phyloP scores from a whole-genome alignment of 2,888 invertebrate species.

The Rotaria macrura region DNA sequence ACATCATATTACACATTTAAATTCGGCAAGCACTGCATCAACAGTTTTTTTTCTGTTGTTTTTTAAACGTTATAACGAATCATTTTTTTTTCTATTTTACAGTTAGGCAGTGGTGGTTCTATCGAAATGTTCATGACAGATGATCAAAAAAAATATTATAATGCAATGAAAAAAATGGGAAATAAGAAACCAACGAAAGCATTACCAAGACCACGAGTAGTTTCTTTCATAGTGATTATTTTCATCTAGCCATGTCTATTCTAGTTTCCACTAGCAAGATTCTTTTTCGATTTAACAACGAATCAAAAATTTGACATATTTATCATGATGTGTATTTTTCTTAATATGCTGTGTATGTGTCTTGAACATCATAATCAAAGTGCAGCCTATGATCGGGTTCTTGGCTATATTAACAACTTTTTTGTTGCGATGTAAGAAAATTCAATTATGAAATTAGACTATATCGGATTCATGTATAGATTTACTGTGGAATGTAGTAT shows the following conservation, averaged over 20 bases:
- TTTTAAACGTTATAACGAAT: too few relatives aligned
- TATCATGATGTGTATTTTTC: slow-evolving; percentile 94
- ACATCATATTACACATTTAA: too few relatives aligned
- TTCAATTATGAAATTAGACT: too few relatives aligned
- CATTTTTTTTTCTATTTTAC: background rate
- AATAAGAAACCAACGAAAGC: slow-evolving; percentile 95
- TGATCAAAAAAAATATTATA: slow-evolving; percentile 99
- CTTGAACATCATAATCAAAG: slow-evolving; percentile 87
- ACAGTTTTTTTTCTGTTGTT: too few relatives aligned
- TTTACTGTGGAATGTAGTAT: slow-evolving; percentile 93
- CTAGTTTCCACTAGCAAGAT: slow-evolving; percentile 41
- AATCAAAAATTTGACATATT: slow-evolving; percentile 98
- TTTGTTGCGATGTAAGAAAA: slow-evolving; percentile 70
- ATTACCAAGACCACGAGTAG: slow-evolving; percentile 85
- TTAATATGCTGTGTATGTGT: slow-evolving; percentile 97
- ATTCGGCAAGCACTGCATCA: too few relatives aligned
- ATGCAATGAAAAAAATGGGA: slow-evolving; percentile 99
- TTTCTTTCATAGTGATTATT: background rate
- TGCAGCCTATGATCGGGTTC: slow-evolving; percentile 53
- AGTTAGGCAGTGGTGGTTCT: slow-evolving; percentile 25
- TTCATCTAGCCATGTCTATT: background rate
- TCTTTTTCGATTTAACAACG: slow-evolving; percentile 90
- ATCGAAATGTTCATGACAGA: slow-evolving; percentile 99
- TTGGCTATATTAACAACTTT: slow-evolving; percentile 86
- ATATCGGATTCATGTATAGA: slow-evolving; percentile 37